Percentiles rank a stretch among this genome's conserved stretches.
These are phyloP conservation scores for Agonopterix heracliana DNA, from an alignment of 2,888 invertebrate genomes.

Conservation along the genomic window DNA sequence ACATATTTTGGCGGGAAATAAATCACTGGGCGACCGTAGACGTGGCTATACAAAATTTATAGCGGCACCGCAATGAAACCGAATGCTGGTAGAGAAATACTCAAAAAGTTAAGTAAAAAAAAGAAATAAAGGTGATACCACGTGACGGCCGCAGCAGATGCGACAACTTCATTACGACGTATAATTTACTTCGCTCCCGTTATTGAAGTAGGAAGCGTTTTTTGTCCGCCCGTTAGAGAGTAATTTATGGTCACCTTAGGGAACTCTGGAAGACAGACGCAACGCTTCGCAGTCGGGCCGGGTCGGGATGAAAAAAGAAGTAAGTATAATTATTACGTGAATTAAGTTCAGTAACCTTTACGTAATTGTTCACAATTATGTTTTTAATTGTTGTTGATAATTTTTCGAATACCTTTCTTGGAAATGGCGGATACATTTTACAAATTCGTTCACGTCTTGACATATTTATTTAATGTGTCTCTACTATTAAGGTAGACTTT, in stretches of 20 bases:
- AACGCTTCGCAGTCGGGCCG: conserved; percentile 12
- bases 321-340: conserved; percentile 18
- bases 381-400: conserved; percentile 5
- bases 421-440: conserved; percentile 5
- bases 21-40: conserved; percentile 60
- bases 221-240: conserved; percentile 43
- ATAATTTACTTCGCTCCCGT: conserved; percentile 70
- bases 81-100: conserved; percentile 46
- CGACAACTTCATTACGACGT: conserved; percentile 61
- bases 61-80: conserved; percentile 51
- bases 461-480: conserved; percentile 2
- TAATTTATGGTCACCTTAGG: conserved; percentile 62
- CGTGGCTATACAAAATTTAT: conserved; percentile 69
- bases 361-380: conserved; percentile 19
- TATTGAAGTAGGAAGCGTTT: conserved; percentile 65
- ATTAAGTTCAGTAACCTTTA: conserved; percentile 23
- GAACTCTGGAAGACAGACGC: conserved; percentile 33
- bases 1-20: conserved; percentile 74
- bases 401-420: conserved; percentile 4
- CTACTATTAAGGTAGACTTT: background rate
- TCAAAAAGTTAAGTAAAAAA: conserved; percentile 41
- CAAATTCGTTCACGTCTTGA: conserved; percentile 9
- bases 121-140: conserved; percentile 29
- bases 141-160: conserved; percentile 61
- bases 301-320: conserved; percentile 22